A percentile compares a stretch with the other conserved stretches of the same genome.
These are phyloP conservation scores for Parelbella ahira DNA, from an alignment of 2,888 invertebrate species.

Conservation along the genomic window DNA sequence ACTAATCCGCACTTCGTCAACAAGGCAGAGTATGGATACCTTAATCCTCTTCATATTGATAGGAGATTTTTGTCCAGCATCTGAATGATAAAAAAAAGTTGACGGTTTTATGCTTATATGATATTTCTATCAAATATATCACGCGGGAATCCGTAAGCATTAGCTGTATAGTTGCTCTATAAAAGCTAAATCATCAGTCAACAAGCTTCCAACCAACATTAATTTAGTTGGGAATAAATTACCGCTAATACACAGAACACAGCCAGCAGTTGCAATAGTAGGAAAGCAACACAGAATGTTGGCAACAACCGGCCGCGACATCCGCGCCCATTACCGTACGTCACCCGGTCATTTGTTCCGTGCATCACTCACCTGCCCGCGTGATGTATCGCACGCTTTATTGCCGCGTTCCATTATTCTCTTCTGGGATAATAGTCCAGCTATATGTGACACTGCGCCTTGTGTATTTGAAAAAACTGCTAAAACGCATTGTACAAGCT, in stretches of 20 bases:
- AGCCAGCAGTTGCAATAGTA: conserved; percentile 14
- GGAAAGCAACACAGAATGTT: conserved; percentile 20
- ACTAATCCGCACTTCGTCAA: too few species aligned
- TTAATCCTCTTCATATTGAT: too few species aligned
- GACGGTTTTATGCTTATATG: too few species aligned
- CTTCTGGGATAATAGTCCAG: conserved; percentile 15
- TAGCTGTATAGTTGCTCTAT: not conserved
- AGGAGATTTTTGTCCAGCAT: too few species aligned
- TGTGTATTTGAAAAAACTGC: too few species aligned
- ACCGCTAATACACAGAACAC: conserved; percentile 21
- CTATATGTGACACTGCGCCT: too few species aligned
- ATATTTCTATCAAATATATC: too few species aligned
- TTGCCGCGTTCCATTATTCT: conserved; percentile 17
- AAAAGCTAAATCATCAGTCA: conserved; percentile 18
- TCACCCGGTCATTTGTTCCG: conserved; percentile 41
- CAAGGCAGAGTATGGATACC: too few species aligned
- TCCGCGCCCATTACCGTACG: conserved; percentile 41
- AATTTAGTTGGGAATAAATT: conserved; percentile 19
- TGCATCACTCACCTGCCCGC: conserved; percentile 45
- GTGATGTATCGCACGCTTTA: conserved; percentile 22
- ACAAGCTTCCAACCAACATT: conserved; percentile 8
- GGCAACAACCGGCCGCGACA: conserved; percentile 28
- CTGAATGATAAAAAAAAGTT: too few species aligned
- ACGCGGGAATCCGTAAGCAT: too few species aligned
- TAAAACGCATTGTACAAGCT: too few species aligned